Evolutionary conservation across 2,113 vertebrate species (phyloP).

Genomic region (Leptocoma aspasia): DNA sequence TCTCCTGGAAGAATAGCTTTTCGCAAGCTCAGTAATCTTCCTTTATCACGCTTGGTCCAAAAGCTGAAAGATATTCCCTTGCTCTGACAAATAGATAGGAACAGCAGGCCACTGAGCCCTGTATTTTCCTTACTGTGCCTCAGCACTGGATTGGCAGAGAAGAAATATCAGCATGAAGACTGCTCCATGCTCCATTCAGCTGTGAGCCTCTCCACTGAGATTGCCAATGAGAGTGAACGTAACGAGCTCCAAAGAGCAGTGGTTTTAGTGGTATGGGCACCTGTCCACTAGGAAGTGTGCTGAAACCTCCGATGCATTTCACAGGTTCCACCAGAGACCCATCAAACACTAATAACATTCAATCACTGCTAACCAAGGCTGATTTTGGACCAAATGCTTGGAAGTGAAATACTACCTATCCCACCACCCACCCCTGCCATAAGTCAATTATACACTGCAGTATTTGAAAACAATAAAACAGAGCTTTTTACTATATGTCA

Average conservation of each 20-base stretch:
- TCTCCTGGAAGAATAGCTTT: background rate
- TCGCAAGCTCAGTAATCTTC: background rate
- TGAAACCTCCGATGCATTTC: slow-evolving; percentile 35
- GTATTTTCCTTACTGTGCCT: background rate
- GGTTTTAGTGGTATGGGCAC: slow-evolving; percentile 60
- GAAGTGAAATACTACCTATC: slow-evolving; percentile 32
- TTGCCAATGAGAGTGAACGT: background rate
- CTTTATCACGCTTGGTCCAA: background rate
- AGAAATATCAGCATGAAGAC: background rate
- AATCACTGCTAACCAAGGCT: slow-evolving; percentile 40
- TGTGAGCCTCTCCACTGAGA: background rate
- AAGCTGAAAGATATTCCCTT: background rate
- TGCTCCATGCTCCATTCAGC: background rate
- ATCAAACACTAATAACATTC: slow-evolving; percentile 44
- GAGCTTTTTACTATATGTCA: background rate
- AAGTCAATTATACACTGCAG: slow-evolving; percentile 1
- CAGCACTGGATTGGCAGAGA: background rate
- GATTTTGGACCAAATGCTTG: slow-evolving; percentile 44
- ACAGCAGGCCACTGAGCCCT: background rate
- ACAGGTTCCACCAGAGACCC: slow-evolving; percentile 33
- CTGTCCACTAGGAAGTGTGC: slow-evolving; percentile 38
- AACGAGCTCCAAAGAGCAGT: background rate
- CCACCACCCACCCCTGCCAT: background rate
- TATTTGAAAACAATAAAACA: slow-evolving; percentile 22
- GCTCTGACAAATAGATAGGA: background rate